These are phyloP conservation scores for Cyclargus thomasi DNA, from an alignment of 1,140 invertebrate genomes.

Conservation along the genomic window DNA sequence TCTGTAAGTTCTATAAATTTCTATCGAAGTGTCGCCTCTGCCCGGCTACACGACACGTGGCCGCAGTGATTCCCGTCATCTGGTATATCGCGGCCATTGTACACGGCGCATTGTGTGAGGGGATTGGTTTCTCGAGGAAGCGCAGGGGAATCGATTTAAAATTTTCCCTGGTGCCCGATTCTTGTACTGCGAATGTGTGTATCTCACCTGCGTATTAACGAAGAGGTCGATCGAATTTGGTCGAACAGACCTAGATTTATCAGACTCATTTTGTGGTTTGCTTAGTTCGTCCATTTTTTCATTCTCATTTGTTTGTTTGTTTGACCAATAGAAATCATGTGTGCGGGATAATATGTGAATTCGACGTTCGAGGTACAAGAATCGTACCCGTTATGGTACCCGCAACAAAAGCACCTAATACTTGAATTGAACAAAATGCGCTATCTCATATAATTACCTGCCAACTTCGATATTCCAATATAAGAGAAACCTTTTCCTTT, in stretches of 20 bases:
- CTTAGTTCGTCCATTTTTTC: too few relatives aligned
- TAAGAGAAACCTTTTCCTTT: not conserved
- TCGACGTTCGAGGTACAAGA: too few relatives aligned
- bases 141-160: constrained; percentile 67
- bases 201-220: too few relatives aligned
- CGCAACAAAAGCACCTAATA: constrained; percentile 59
- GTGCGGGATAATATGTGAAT: too few relatives aligned
- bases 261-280: too few relatives aligned
- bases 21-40: not conserved
- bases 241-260: too few relatives aligned
- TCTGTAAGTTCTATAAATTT: too few relatives aligned
- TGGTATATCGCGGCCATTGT: constrained; percentile 56
- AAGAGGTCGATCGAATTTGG: too few relatives aligned
- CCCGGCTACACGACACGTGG: constrained; percentile 22
- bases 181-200: too few relatives aligned
- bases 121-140: constrained; percentile 69
- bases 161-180: constrained; percentile 38
- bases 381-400: constrained; percentile 37
- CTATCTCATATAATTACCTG: constrained; percentile 44
- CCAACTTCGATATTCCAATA: constrained; percentile 15
- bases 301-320: too few relatives aligned
- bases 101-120: constrained; percentile 53
- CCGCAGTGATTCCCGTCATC: constrained; percentile 49
- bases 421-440: constrained; percentile 45
- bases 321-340: too few relatives aligned